Percentiles rank a stretch among this genome's conserved stretches.
phyloP scores from a whole-genome alignment of 2,888 invertebrate species.

The Chromoteleia sp. region DNA sequence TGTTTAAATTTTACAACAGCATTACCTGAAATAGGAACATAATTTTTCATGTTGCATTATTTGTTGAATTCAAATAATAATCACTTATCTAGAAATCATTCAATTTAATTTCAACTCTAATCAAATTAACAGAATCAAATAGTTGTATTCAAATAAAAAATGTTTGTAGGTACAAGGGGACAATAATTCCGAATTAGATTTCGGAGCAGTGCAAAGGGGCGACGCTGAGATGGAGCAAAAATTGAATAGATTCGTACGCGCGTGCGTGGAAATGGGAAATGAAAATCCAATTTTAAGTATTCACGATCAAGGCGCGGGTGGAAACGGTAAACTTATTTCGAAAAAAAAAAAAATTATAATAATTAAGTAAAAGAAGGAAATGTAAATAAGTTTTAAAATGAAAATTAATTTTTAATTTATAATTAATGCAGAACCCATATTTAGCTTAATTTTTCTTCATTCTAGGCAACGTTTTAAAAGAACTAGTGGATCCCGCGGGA shows the following conservation, averaged over 20 bases:
- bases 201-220: constrained; percentile 98
- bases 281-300: constrained; percentile 97
- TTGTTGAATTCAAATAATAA: too few species aligned
- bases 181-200: constrained; percentile 94
- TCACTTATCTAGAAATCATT: neutral
- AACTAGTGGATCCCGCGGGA: constrained; percentile 97
- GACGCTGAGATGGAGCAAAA: constrained; percentile 99
- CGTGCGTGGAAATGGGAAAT: constrained; percentile 93
- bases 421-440: too few species aligned
- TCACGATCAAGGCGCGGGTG: constrained; percentile 99
- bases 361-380: too few species aligned
- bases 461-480: constrained; percentile 96
- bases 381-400: too few species aligned
- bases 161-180: constrained; percentile 91
- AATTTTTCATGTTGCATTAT: too few species aligned
- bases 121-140: too few species aligned
- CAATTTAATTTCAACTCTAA: neutral
- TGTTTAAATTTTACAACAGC: constrained; percentile 6
- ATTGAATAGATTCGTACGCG: constrained; percentile 95
- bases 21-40: too few species aligned
- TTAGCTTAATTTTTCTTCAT: too few species aligned
- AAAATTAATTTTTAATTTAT: too few species aligned
- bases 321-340: constrained; percentile 88
- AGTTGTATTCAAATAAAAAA: neutral
- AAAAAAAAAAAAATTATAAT: too few species aligned